phyloP scores from a whole-genome alignment of 2,113 vertebrate genomes.

The Gymnobelideus leadbeateri region DNA sequence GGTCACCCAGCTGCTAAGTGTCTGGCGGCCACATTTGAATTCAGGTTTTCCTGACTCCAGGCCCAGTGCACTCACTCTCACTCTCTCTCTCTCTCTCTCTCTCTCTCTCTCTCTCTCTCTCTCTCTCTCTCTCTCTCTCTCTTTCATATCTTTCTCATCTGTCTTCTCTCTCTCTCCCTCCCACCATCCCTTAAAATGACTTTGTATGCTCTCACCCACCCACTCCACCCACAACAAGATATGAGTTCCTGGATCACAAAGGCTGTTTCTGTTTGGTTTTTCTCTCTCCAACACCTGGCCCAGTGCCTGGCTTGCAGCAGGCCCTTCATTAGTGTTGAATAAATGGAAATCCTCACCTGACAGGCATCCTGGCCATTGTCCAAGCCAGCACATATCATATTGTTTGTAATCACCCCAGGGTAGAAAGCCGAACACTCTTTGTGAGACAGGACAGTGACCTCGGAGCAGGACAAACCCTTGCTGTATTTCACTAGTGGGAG shows the following conservation, averaged over 20 bases:
- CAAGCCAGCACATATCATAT: slow-evolving; percentile 90
- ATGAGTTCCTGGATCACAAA: not conserved
- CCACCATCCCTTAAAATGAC: not conserved
- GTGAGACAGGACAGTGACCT: slow-evolving; percentile 83
- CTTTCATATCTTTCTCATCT: too few species aligned
- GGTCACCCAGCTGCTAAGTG: too few species aligned
- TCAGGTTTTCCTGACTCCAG: too few species aligned
- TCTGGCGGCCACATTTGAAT: too few species aligned
- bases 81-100: too few species aligned
- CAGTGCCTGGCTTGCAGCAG: not conserved
- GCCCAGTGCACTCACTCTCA: too few species aligned
- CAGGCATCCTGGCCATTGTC: slow-evolving; percentile 89
- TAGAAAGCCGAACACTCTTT: slow-evolving; percentile 85
- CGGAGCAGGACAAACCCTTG: slow-evolving; percentile 85
- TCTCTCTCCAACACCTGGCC: not conserved
- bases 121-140: too few species aligned
- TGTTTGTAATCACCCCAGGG: slow-evolving; percentile 83
- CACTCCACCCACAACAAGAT: not conserved
- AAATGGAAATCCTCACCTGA: slow-evolving; percentile 84
- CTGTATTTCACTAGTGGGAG: slow-evolving; percentile 75
- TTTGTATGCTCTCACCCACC: not conserved
- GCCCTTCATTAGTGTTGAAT: not conserved
- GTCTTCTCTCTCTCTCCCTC: too few species aligned
- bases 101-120: too few species aligned
- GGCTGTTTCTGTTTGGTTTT: not conserved